Evolutionary conservation across 2,797 vertebrate genomes (phyloP), one percentile per base, ranked within the genome.

Genomic region (Peromyscus eremicus): DNA sequence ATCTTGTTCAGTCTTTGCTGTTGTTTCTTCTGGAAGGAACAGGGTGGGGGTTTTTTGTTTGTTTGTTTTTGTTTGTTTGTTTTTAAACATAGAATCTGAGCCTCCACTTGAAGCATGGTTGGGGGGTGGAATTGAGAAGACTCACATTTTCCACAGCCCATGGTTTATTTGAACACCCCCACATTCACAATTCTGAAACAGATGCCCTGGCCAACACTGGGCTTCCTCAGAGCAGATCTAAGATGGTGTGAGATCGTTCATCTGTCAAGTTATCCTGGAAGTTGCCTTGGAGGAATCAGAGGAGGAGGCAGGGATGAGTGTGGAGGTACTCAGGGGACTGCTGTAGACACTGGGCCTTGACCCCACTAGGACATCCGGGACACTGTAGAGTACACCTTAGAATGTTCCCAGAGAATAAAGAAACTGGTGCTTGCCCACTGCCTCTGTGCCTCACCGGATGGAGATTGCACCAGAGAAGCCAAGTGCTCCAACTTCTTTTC

Each of bases 221-320:
- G 37, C 0, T 91, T 27, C 43, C 52, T 57, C 19, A 13, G 34
- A n/a, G 19, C 19, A 25, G 49, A 37, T 37, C 32, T 70, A 49
- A 49, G 19, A 21, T 27, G 34, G 11, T 8, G 0, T 3, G 21
- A 76, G 10, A 66, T 70, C 25, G 9, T 43, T 77, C n/a, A 37
- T 21, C 37, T 32, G 23, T 66, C 21, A 81, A 27, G 7, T n/a
- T 43, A 62, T 3, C 5, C 21, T 81, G 34, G 57, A 76, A 9
- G 1, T 0, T 23, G 10, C 1, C 5, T n/a, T 25, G 19, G 83
- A 25, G 34, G 27, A 13, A n/a, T 1, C 57, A 64, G 19, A 62
- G 57, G 32, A n/a, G n/a, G 4, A 62, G 64, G 13, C 37, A 7
- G 0, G 6, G 1, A 4, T 1, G 14, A 40, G 40, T 8, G 0